Evolutionary conservation across 2,113 vertebrate species (phyloP).

Genomic region (Peromyscus polionotus): DNA sequence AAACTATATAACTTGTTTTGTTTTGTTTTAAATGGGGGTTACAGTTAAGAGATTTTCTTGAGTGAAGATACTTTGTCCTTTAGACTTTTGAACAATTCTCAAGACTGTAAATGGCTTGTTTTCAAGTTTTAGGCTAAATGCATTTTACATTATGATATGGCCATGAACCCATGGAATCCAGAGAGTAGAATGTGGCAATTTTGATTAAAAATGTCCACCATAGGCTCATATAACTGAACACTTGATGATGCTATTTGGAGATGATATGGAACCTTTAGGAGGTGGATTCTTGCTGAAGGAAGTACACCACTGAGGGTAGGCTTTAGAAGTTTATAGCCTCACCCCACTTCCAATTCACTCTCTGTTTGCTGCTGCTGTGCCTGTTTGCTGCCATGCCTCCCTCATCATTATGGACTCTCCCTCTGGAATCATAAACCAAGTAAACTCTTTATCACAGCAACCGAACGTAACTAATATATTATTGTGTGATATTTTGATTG

Average conservation of each 20-base stretch:
- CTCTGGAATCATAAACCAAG: background rate
- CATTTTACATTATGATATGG: background rate
- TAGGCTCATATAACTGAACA: background rate
- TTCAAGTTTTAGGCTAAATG: background rate
- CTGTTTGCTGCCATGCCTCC: background rate
- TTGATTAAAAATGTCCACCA: background rate
- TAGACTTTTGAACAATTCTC: background rate
- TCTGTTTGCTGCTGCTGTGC: background rate
- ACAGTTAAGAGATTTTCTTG: background rate
- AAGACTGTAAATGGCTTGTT: background rate
- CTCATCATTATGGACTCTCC: background rate
- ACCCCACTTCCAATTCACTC: background rate
- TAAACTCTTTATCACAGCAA: background rate
- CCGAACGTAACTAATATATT: background rate
- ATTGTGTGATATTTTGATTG: background rate
- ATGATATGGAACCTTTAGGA: background rate
- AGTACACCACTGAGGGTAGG: background rate
- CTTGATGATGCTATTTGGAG: background rate
- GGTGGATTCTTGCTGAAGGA: background rate
- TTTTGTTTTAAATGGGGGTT: background rate
- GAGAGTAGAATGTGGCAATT: background rate
- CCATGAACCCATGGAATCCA: background rate
- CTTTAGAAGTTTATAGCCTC: background rate
- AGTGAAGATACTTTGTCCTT: background rate
- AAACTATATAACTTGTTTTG: background rate